Evolutionary conservation across 92 coral and sea anemone species (phyloP), one percentile per base, ranked within the genome.

Genomic region (Muricea muricata): DNA sequence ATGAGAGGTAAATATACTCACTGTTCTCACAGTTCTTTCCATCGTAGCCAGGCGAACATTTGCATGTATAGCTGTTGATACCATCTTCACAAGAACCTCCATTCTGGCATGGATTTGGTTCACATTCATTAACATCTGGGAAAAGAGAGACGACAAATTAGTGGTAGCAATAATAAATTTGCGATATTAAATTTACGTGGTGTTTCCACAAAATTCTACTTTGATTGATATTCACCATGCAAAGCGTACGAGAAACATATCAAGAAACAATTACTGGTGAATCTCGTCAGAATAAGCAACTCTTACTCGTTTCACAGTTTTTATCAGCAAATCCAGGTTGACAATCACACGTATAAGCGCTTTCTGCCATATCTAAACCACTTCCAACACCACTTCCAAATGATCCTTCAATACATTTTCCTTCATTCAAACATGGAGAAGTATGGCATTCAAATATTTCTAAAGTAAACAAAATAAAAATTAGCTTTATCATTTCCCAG

Each of bases 221-320:
- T n/a, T n/a, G n/a, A n/a, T n/a, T n/a, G n/a, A n/a, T n/a, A n/a
- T n/a, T n/a, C n/a, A n/a, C n/a, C n/a, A n/a, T n/a, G n/a, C n/a
- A n/a, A n/a, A n/a, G n/a, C n/a, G n/a, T n/a, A n/a, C n/a, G n/a
- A n/a, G n/a, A n/a, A n/a, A n/a, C n/a, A n/a, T n/a, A n/a, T n/a
- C n/a, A n/a, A n/a, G n/a, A n/a, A n/a, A n/a, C n/a, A n/a, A n/a
- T n/a, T n/a, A n/a, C n/a, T n/a, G n/a, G n/a, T n/a, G n/a, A n/a
- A n/a, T n/a, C n/a, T n/a, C n/a, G n/a, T n/a, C n/a, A 55, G 34
- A 48, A 15, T 20, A 15, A 52, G 1, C 60, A 52, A 52, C 20
- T 25, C 83, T 55, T 78, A 78, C 83, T 78, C 6, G 48, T 55
- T 37, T 78, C 83, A 39, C 83, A 78, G 71, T 78, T 78, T 42